Conservation (phyloP, 2,797 vertebrate genomes). For the Anguilla obscura region DNA sequence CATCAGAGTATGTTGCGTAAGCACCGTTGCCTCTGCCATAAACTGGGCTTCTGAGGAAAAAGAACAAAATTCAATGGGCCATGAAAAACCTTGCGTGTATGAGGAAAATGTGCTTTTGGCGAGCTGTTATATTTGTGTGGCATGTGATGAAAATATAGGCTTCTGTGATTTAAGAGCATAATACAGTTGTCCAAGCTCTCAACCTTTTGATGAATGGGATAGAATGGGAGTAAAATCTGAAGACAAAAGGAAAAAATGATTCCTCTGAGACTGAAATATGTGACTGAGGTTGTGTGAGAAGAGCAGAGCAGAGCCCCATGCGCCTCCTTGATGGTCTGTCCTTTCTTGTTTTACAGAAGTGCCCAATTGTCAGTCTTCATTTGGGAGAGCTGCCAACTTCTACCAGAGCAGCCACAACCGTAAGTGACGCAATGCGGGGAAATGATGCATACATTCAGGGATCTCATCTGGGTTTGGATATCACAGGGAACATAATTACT, state of each 20-base stretch:
- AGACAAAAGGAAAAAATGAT: not conserved
- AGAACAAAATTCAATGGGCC: not conserved
- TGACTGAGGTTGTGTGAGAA: not conserved
- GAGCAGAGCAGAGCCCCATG: not conserved
- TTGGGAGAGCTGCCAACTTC: constrained; percentile 74
- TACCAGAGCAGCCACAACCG: constrained; percentile 77
- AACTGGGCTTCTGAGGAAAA: not conserved
- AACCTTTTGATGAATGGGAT: not conserved
- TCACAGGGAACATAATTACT: not conserved
- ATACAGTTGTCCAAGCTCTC: not conserved
- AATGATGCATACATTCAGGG: not conserved
- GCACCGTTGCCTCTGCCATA: not conserved
- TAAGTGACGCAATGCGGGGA: constrained; percentile 56
- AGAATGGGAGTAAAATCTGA: not conserved
- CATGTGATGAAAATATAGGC: not conserved
- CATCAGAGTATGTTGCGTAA: not conserved
- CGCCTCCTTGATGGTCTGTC: not conserved
- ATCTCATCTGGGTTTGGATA: not conserved
- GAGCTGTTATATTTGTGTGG: not conserved
- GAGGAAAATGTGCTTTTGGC: not conserved
- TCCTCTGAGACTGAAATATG: not conserved
- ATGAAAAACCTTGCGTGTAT: not conserved
- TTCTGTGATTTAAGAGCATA: not conserved
- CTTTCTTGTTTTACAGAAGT: constrained; percentile 75
- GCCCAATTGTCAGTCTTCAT: constrained; percentile 88